Evolutionary conservation across 2,797 vertebrate species (phyloP), one percentile per base, ranked within the genome.

Genomic region (Molossus molossus): DNA sequence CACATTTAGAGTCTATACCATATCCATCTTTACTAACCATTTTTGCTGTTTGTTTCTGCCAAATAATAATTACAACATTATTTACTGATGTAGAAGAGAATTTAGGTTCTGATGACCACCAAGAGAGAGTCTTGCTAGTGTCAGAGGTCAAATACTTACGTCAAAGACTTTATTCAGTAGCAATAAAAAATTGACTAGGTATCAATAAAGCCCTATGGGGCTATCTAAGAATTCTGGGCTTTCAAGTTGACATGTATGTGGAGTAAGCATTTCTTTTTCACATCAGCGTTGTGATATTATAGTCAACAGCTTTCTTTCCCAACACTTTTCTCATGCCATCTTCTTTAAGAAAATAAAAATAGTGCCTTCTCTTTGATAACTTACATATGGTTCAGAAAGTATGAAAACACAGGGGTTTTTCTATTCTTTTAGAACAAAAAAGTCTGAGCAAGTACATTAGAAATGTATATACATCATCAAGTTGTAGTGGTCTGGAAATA

Each of bases 131-230:
- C 95, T 97, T 96, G 86, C 40, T 95, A 33, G 60, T 95, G 88
- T 96, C 91, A 95, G 90, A 97, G 96, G 94, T 97, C 95, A 97
- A 96, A 97, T 97, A 93, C 33, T 97, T 97, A 97, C 83, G 89
- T 97, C 92, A 97, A 97, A 94, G 90, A 94, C 92, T 98, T 97
- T 97, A 97, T 97, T 97, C 97, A 96, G 91, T 97, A 97, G 91
- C 96, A 97, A 96, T 97, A 97, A 98, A 98, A 97, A 97, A 33
- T 94, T 91, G 82, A 93, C 69, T 50, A 86, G 57, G 37, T 50
- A 96, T 95, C 96, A 96, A 27, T 97, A 96, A 96, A 97, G n/a
- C 60, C 92, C 77, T 95, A 48, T 95, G 91, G 91, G 75, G 70
- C 80, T 93, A 89, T 89, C 87, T 95, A 82, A 72, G 17, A 93